Evolutionary conservation across 2,888 invertebrate genomes (phyloP).

Genomic region (Neoaliturus tenellus): DNA sequence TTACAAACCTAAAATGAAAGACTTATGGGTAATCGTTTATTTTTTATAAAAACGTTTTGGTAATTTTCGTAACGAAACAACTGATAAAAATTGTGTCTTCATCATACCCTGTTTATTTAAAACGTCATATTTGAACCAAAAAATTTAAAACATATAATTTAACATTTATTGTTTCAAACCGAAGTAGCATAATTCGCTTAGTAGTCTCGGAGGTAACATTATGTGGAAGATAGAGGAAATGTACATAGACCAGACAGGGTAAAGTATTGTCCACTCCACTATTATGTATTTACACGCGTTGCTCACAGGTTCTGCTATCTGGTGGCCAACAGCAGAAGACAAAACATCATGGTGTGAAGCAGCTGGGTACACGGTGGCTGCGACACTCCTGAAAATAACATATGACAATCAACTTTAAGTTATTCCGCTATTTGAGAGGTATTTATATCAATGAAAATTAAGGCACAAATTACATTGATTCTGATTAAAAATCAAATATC

Average conservation of each 20-base stretch:
- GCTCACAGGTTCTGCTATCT: conserved; percentile 8
- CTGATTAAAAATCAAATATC: no score
- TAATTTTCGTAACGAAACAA: neutral
- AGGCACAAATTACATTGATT: no score
- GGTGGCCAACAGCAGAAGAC: neutral
- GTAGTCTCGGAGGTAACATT: conserved; percentile 7
- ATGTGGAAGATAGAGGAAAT: conserved; percentile 28
- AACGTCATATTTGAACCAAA: no score
- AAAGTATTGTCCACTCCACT: conserved; percentile 23
- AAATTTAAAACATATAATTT: no score
- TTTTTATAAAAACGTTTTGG: no score
- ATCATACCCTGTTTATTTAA: conserved; percentile 1
- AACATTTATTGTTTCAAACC: neutral
- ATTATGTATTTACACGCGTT: neutral
- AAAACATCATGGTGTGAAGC: neutral
- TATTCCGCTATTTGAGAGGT: no score
- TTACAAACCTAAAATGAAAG: conserved; percentile 28
- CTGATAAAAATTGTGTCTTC: neutral
- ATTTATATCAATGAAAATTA: no score
- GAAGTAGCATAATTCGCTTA: neutral
- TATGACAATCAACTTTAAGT: no score
- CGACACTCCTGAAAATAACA: neutral
- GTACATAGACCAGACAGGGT: conserved; percentile 12
- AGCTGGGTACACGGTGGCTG: neutral
- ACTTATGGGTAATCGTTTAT: neutral